Evolutionary conservation across 2,113 vertebrate genomes (phyloP), one percentile per base, ranked within the genome.

Genomic region (Greenwoodochromis staneri): DNA sequence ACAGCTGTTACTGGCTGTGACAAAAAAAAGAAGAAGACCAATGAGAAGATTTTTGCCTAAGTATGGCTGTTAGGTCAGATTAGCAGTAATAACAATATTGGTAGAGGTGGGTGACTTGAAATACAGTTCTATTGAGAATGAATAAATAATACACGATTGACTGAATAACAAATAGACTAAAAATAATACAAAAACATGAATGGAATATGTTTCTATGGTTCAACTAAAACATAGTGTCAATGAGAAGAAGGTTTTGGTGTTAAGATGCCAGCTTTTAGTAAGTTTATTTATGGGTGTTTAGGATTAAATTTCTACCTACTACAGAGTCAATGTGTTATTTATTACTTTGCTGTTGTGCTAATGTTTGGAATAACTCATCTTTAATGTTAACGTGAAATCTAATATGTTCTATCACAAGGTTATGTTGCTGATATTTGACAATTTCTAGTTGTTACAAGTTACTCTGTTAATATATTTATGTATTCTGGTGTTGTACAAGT

Each of bases 1-100:
- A 95, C 96, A 51, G 94, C 97, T 2, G 93, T 98, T 45, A 96
- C 96, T 89, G 97, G 96, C 93, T 71, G 91, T 83, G 97, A 97
- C 91, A 97, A 97, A 91, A 98, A 96, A 80, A 99, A 97, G 92
- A 95, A 97, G 8, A 97, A 97, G 93, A 96, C 91, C 80, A 95
- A 88, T 81, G 97, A 96, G 61, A 98, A 98, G 61, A 96, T 97
- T 40, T 97, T 97, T 96, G 96, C 95, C 16, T 97, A 91, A 93
- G 27, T 57, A 1, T 29, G 34, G 3, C 12, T 12, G 14, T 61
- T 31, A 14, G 42, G 36, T 45, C 29, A 82, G 54, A 69, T 78
- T 16, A 71, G 19, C 21, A n/a, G 27, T 55, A 8, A 34, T 40
- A 2, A 34, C 3, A 69, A 29, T 47, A 36, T n/a, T 34, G 24